These are phyloP conservation scores for Mastigias papua DNA, from an alignment of 30 jellyfish, hydroid and myxozoan species.

Conservation along the genomic window DNA sequence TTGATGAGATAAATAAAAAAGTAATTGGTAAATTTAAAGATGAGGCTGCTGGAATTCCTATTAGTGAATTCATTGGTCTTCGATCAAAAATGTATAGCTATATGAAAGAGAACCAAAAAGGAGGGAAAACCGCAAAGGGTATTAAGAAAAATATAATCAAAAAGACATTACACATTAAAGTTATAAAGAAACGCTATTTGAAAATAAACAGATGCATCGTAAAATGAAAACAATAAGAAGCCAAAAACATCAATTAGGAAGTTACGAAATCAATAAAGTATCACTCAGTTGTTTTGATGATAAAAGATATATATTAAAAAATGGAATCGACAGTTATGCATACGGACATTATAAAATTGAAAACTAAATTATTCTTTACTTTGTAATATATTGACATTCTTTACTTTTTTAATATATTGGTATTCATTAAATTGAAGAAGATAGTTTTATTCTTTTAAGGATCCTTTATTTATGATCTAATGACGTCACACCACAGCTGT, in stretches of 20 bases:
- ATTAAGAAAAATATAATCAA: slow-evolving; percentile 49
- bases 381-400: too few species aligned
- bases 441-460: too few species aligned
- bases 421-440: too few species aligned
- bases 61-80: slow-evolving; percentile 62
- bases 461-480: too few species aligned
- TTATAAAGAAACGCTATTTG: slow-evolving; percentile 29
- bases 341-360: slow-evolving; percentile 54
- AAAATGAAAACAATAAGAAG: slow-evolving; percentile 46
- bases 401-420: not conserved
- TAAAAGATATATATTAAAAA: slow-evolving; percentile 56
- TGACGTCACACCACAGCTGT: too few species aligned
- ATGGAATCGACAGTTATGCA: slow-evolving; percentile 35
- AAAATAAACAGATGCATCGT: slow-evolving; percentile 19
- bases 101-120: slow-evolving; percentile 36
- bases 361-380: not conserved
- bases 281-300: slow-evolving; percentile 53
- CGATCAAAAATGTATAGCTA: slow-evolving; percentile 66
- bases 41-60: slow-evolving; percentile 51
- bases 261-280: slow-evolving; percentile 25
- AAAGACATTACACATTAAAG: slow-evolving; percentile 14
- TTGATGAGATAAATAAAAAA: slow-evolving; percentile 41
- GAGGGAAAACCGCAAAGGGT: slow-evolving; percentile 59
- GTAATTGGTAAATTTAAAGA: slow-evolving; percentile 69
- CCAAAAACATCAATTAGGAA: slow-evolving; percentile 38